Percentiles rank a stretch among this genome's conserved stretches.
These are phyloP conservation scores for Tromatobia lineatoria DNA, from an alignment of 2,888 invertebrate species.

Conservation along the genomic window DNA sequence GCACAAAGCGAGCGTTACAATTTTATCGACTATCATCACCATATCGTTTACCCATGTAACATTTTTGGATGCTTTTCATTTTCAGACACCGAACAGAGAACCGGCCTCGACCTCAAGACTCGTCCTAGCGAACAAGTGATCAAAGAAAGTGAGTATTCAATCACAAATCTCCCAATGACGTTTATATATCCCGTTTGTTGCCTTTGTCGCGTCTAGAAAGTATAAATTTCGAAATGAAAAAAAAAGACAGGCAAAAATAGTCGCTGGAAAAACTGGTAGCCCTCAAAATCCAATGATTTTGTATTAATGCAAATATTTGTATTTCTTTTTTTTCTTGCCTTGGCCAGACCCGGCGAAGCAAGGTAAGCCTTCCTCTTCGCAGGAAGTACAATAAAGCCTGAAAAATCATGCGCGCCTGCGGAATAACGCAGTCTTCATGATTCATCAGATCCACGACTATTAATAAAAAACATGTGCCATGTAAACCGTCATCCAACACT, in stretches of 20 bases:
- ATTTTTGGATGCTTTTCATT: constrained; percentile 35
- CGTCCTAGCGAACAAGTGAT: constrained; percentile 93
- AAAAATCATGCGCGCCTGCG: constrained; percentile 55
- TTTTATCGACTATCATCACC: constrained; percentile 34
- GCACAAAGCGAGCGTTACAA: too few relatives aligned
- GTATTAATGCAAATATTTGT: constrained; percentile 75
- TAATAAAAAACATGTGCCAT: constrained; percentile 54
- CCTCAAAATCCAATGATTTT: constrained; percentile 45
- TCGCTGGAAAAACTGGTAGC: constrained; percentile 16
- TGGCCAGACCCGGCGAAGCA: constrained; percentile 81
- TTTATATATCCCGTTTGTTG: background rate
- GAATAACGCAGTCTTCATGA: constrained; percentile 51
- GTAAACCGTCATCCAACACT: constrained; percentile 32
- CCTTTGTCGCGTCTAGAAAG: background rate
- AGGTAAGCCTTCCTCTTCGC: constrained; percentile 79
- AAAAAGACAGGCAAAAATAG: constrained; percentile 17
- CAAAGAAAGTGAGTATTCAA: constrained; percentile 92
- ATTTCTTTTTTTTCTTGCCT: constrained; percentile 79
- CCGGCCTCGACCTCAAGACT: constrained; percentile 89
- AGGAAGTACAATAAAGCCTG: constrained; percentile 58
- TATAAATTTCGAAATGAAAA: background rate
- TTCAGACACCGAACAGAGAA: constrained; percentile 79
- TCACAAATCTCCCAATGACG: background rate
- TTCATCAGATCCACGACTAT: constrained; percentile 53
- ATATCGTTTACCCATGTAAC: too few relatives aligned